These are phyloP conservation scores for Allolobophora icterica DNA, from an alignment of 2,888 invertebrate species.

Conservation along the genomic window DNA sequence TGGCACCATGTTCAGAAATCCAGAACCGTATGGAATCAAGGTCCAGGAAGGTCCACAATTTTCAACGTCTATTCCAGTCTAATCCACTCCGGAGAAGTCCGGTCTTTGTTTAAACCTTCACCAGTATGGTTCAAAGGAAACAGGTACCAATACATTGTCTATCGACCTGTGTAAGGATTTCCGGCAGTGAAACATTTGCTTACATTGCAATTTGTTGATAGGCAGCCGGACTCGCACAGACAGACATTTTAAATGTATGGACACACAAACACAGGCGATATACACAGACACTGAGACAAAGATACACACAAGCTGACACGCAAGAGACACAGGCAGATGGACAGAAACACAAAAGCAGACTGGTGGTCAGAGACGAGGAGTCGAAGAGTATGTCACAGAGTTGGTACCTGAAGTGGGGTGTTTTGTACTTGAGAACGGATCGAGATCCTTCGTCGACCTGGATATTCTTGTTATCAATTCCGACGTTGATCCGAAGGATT, in stretches of 20 bases:
- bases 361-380: background rate
- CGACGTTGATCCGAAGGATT: conserved; percentile 41
- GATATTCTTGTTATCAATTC: conserved; percentile 46
- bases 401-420: conserved; percentile 47
- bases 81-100: background rate
- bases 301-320: background rate
- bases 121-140: background rate
- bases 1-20: too few species aligned
- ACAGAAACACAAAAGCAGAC: background rate
- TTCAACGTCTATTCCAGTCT: background rate
- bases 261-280: too few species aligned
- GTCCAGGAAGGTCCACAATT: too few species aligned
- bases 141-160: background rate
- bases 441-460: conserved; percentile 44
- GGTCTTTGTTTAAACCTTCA: background rate
- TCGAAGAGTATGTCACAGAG: background rate
- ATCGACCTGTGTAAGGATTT: background rate
- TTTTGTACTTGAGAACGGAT: conserved; percentile 48
- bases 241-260: too few species aligned
- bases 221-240: background rate
- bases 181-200: too few species aligned
- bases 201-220: background rate
- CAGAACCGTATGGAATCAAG: too few species aligned
- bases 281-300: too few species aligned
- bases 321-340: background rate